Conservation (phyloP, 2,888 invertebrate genomes). For the Stomorhina lunata region DNA sequence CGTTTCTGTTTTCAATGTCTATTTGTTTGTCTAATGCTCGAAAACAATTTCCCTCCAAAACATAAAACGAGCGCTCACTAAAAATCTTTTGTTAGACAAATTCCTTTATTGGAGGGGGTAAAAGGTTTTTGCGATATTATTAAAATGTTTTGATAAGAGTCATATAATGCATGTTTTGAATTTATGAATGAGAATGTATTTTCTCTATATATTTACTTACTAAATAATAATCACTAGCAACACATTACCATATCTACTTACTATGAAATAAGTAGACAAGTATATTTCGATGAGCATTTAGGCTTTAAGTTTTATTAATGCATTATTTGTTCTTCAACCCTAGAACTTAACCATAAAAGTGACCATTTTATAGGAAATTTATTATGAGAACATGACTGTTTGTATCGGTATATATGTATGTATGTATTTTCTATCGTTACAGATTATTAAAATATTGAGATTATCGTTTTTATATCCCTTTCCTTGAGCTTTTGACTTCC, state of each 20-base stretch:
- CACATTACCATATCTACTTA: conserved; percentile 7
- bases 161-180: conserved; percentile 1
- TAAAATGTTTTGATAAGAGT: conserved; percentile 42
- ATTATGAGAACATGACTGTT: conserved; percentile 13
- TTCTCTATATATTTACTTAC: background rate
- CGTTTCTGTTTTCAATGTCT: background rate
- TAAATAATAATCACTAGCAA: background rate
- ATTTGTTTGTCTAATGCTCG: background rate
- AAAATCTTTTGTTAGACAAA: background rate
- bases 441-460: background rate
- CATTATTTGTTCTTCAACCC: conserved; percentile 14
- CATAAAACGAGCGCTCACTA: no score
- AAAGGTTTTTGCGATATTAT: conserved; percentile 52
- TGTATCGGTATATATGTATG: background rate
- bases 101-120: conserved; percentile 25
- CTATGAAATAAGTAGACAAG: background rate
- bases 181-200: background rate
- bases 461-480: conserved; percentile 7
- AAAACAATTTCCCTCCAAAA: background rate
- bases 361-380: background rate
- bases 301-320: conserved; percentile 2
- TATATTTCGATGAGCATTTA: background rate
- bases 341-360: background rate
- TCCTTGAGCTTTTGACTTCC: background rate
- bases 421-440: background rate